Base-by-base conservation (phyloP, 2,113 vertebrate species). In the Athene noctua region DNA sequence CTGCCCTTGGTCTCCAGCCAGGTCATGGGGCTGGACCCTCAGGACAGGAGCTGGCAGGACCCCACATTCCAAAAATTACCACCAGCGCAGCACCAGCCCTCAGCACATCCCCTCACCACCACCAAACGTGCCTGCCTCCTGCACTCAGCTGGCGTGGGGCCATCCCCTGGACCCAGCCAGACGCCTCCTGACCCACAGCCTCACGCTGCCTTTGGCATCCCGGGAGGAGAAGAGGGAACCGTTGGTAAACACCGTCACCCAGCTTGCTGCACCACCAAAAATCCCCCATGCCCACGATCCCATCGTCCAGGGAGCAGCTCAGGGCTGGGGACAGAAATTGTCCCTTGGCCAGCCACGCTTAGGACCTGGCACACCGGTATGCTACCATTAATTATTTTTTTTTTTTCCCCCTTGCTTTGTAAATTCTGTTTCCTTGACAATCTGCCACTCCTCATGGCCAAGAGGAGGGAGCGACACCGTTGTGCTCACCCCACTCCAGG, bases 1-100 rank as follows among this genome's bases (percentile, higher is more conserved):
- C 21, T 38, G 55, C 0, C 0, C 40, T 62, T 2, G 0, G 13
- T 34, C 36, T 49, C 49, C 4, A 4, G 7, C 38, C 75, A 57
- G 74, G 49, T 61, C 10, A 4, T 4, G 6, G n/a, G 49, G 30
- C 44, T 58, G 73, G 13, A 49, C 14, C 49, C 46, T 32, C 26
- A 40, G n/a, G 12, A 62, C 1, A 1, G 40, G 16, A 82, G 20
- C 40, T 46, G 72, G 34, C 59, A 55, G 52, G 62, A 47, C 21
- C 4, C 36, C 40, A 46, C 29, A 38, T 25, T 32, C 70, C 79
- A 0, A 38, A 67, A 22, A 49, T 30, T 5, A n/a, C 23, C 59
- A 22, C 32, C 22, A 40, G 59, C 62, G 11, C 40, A 40, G 40
- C 40, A 40, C 30, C 18, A 1, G 7, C 4, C 26, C 63, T 32